Conservation (phyloP, 2,797 vertebrate species). For the Xenopus petersii region DNA sequence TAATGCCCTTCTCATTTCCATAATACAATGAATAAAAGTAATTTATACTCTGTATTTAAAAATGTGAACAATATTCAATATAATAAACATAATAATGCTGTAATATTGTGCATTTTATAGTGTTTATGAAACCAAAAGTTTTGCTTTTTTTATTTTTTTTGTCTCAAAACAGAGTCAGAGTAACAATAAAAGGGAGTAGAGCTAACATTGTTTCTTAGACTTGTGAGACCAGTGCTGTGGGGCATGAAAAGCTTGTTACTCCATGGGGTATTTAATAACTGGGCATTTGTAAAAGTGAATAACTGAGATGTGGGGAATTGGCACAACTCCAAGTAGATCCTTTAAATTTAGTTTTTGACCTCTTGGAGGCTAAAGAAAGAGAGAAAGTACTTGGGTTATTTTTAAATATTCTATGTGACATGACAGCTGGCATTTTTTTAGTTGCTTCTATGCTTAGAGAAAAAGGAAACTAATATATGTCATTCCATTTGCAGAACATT, state of each 20-base stretch:
- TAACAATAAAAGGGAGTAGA: not conserved
- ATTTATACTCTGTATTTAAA: no score
- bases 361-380: constrained; percentile 5
- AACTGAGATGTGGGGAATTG: not conserved
- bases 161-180: not conserved
- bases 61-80: no score
- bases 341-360: constrained; percentile 11
- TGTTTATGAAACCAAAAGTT: no score
- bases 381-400: constrained; percentile 7
- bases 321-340: not conserved
- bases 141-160: no score
- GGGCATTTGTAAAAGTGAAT: not conserved
- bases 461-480: no score
- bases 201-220: not conserved
- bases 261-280: constrained; percentile 5
- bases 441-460: not conserved
- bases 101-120: no score
- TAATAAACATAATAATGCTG: no score
- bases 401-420: constrained; percentile 7
- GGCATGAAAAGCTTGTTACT: constrained; percentile 2
- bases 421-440: not conserved
- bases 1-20: no score
- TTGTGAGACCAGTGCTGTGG: not conserved
- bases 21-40: no score
- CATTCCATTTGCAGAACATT: no score